Conservation (phyloP, 2,113 vertebrate species). For the Recurvirostra avosetta region DNA sequence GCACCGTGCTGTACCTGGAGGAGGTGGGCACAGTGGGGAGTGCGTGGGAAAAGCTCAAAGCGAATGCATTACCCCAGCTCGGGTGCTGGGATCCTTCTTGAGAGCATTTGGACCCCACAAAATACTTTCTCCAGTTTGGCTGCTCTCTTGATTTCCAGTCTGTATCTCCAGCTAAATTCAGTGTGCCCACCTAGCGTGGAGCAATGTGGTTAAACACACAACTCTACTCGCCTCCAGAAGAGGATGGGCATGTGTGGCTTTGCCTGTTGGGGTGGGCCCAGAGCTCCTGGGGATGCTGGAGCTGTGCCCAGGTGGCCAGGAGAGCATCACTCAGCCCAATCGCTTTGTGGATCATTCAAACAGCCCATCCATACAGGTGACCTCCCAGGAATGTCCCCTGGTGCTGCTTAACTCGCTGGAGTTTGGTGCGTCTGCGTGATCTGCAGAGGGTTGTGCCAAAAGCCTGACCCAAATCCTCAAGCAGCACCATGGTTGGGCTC, state of each 20-base stretch:
- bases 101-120: background rate
- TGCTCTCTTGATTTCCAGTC: background rate
- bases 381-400: background rate
- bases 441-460: background rate
- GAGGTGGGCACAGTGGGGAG: no score
- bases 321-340: background rate
- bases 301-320: background rate
- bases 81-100: background rate
- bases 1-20: background rate
- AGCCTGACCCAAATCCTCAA: background rate
- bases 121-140: background rate
- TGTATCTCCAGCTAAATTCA: background rate
- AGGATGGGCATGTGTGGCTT: accelerated
- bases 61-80: background rate
- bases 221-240: background rate
- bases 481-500: accelerated
- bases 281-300: background rate
- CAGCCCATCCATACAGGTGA: no score
- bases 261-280: background rate
- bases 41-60: background rate
- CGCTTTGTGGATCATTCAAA: background rate
- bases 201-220: background rate
- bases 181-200: no score
- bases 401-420: accelerated
- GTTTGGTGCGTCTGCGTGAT: accelerated